Percentiles rank a stretch among this genome's conserved stretches.
Conservation (phyloP, 2,888 invertebrate genomes). For the Drosophila meridionalis region DNA sequence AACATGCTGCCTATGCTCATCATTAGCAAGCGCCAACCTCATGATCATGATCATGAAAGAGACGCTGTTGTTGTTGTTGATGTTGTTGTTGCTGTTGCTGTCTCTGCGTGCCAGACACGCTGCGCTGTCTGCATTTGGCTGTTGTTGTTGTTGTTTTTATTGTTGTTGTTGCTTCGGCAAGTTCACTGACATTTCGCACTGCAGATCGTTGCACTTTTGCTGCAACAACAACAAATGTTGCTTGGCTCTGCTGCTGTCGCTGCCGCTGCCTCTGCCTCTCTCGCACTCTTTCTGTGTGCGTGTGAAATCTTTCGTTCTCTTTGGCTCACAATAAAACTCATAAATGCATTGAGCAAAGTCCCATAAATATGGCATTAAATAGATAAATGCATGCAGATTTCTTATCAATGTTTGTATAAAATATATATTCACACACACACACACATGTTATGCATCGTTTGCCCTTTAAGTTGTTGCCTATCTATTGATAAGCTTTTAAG, state of each 20-base stretch:
- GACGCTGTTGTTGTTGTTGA: background rate
- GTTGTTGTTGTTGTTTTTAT: slow-evolving; percentile 10
- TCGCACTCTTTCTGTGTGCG: too few relatives aligned
- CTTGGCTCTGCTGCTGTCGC: slow-evolving; percentile 1
- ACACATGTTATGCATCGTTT: background rate
- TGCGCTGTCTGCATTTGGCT: slow-evolving; percentile 30
- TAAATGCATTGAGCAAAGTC: background rate
- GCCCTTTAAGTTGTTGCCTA: slow-evolving; percentile 3
- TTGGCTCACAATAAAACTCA: slow-evolving; percentile 1
- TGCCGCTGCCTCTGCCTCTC: background rate
- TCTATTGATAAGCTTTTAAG: slow-evolving; percentile 14
- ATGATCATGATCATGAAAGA: slow-evolving; percentile 45
- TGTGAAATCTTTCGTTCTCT: slow-evolving; percentile 18
- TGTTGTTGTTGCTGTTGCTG: slow-evolving; percentile 23
- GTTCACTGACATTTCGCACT: slow-evolving; percentile 83
- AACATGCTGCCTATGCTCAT: slow-evolving; percentile 62
- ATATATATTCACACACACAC: background rate
- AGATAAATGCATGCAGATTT: slow-evolving; percentile 1
- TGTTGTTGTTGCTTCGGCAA: slow-evolving; percentile 50
- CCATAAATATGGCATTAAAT: background rate
- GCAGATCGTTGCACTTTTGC: slow-evolving; percentile 83
- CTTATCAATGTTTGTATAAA: slow-evolving; percentile 2
- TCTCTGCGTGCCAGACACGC: slow-evolving; percentile 58
- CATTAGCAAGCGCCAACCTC: slow-evolving; percentile 48
- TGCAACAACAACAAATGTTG: slow-evolving; percentile 35